Conservation (phyloP, 2,797 vertebrate species). For the Cryptoprocta ferox region DNA sequence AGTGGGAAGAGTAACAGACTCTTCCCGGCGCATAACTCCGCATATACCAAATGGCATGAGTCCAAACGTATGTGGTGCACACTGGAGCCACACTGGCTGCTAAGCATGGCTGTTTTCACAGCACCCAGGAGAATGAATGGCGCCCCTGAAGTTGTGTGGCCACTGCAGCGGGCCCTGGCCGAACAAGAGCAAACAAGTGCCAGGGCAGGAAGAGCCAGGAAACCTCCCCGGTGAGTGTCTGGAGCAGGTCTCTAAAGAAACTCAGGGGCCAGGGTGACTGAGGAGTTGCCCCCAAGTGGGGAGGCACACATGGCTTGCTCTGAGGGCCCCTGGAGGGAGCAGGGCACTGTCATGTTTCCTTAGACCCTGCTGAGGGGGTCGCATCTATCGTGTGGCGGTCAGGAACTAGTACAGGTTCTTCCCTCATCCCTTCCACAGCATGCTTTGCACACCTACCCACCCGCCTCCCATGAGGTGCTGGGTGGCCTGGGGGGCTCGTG, state of each 20-base stretch:
- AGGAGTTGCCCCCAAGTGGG: background rate
- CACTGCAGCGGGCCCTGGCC: background rate
- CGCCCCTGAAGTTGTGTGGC: too few species aligned
- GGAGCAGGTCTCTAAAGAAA: background rate
- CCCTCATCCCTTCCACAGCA: background rate
- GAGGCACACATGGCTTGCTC: background rate
- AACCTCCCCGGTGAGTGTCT: background rate
- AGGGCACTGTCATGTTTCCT: background rate
- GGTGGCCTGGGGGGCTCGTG: rapidly evolving
- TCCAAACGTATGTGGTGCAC: background rate
- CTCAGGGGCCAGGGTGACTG: background rate
- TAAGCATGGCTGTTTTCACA: background rate
- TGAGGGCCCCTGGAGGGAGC: background rate
- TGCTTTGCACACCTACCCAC: background rate
- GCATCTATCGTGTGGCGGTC: background rate
- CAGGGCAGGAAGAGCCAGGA: background rate
- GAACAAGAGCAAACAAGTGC: background rate
- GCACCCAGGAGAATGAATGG: too few species aligned
- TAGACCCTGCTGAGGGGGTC: background rate
- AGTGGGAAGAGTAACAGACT: background rate
- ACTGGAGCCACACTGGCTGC: background rate
- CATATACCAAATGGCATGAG: background rate
- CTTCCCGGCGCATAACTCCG: rapidly evolving
- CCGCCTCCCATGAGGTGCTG: background rate
- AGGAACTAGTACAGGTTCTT: background rate